A percentile compares a stretch with the other conserved stretches of the same genome.
phyloP scores from a whole-genome alignment of 2,888 invertebrate species.

The Phragmatobia fuliginosa region DNA sequence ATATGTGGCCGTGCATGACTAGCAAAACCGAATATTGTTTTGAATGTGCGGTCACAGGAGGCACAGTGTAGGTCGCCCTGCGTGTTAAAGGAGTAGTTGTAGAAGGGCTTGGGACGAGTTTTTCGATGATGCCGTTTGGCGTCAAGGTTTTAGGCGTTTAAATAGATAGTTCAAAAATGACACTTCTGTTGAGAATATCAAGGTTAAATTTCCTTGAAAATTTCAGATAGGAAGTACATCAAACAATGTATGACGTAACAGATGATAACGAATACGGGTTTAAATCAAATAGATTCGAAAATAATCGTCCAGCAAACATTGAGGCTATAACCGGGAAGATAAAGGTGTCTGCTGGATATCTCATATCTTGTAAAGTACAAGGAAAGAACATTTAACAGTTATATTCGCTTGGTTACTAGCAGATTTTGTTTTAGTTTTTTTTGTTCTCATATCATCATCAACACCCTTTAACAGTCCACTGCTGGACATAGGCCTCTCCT shows the following conservation, averaged over 20 bases:
- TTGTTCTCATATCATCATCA: no score
- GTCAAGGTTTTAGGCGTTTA: no score
- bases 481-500: no score
- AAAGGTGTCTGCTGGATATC: constrained; percentile 2
- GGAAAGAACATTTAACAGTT: not conserved
- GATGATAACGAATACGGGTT: constrained; percentile 7
- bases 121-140: no score
- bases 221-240: not conserved
- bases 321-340: constrained; percentile 3
- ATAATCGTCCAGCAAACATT: constrained; percentile 8
- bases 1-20: no score
- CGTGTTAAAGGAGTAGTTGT: no score
- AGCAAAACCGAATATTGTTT: no score
- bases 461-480: no score
- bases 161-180: no score
- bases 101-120: no score
- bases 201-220: not conserved
- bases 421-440: not conserved
- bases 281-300: constrained; percentile 9
- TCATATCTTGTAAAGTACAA: constrained; percentile 8
- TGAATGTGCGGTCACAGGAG: no score
- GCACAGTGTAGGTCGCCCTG: no score
- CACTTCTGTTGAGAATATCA: not conserved
- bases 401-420: not conserved
- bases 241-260: constrained; percentile 3